Base-by-base conservation (phyloP, 2,113 vertebrate genomes). In the Sinocyclocheilus anshuiensis region DNA sequence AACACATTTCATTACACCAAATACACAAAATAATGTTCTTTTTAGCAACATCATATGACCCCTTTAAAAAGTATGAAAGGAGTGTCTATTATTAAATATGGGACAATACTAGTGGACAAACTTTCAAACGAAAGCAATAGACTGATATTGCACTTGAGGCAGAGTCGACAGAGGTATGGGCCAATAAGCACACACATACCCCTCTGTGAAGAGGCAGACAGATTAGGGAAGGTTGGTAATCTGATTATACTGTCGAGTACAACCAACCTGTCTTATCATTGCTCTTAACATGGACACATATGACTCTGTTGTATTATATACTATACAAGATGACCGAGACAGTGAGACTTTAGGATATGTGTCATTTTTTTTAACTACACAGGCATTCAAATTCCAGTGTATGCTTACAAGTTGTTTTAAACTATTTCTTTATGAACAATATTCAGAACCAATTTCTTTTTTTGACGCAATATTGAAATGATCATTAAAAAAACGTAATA, bases 171-270 rank as follows among this genome's bases (percentile, higher is more conserved):
- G 16, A 63, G 26, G 48, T 67, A 61, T 61, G 22, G 26, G 72
- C 11, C 50, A 57, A 53, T 29, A 26, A 59, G 42, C 71, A 82
- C 69, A 81, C 53, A 81, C 65, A 81, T 18, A 59, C 67, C 3
- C 8, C 26, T 71, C 33, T 48, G 33, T 63, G 76, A 81, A 24
- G 45, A 29, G 63, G 42, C 65, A 65, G 39, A 76, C 45, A 84
- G 81, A 78, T 69, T 77, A 81, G 42, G 20, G 15, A 29, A 67
- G 39, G 84, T 36, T 72, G 53, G 50, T 88, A 90, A 88, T 88
- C 89, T 78, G 78, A 86, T 90, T 88, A 88, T 65, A 22, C n/a
- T 77, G 50, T 76, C 42, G 71, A 86, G 77, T 84, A 65, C 57
- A 74, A 82, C 55, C 5, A 29, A 84, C 72, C 50, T 50, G 50